These are phyloP conservation scores for Oscheius sp. DNA, from an alignment of 2,888 invertebrate genomes.

Conservation along the genomic window DNA sequence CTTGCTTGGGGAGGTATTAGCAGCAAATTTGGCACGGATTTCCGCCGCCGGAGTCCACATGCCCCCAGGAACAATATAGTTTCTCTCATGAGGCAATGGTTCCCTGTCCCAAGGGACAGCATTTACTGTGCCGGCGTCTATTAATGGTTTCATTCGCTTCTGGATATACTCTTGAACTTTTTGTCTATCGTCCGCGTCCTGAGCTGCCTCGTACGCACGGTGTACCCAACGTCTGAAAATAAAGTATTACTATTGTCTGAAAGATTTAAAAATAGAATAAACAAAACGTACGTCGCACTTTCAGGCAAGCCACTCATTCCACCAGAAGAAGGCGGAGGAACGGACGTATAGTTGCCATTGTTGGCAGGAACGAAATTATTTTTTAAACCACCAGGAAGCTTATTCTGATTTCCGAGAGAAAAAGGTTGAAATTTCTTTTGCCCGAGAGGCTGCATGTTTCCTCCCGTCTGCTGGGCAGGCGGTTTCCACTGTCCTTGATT, in stretches of 20 bases:
- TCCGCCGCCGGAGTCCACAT: constrained; percentile 62
- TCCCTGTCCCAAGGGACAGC: constrained; percentile 94
- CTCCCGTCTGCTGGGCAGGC: constrained; percentile 8
- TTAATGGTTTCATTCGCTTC: constrained; percentile 90
- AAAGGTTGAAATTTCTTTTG: constrained; percentile 37
- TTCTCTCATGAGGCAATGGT: constrained; percentile 82
- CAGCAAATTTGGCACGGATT: constrained; percentile 40
- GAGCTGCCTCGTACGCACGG: constrained; percentile 89
- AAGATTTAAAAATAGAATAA: not conserved
- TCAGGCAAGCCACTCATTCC: constrained; percentile 26
- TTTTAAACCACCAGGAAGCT: constrained; percentile 11
- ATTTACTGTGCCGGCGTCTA: constrained; percentile 87
- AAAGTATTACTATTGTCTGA: not conserved
- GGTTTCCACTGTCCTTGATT: constrained; percentile 4
- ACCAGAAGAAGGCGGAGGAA: constrained; percentile 16
- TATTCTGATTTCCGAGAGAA: constrained; percentile 10
- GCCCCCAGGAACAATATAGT: constrained; percentile 54
- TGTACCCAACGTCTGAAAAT: constrained; percentile 83
- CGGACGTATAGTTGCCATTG: not conserved
- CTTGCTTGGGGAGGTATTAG: constrained; percentile 28
- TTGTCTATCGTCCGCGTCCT: constrained; percentile 88
- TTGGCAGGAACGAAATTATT: constrained; percentile 20
- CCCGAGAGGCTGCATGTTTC: constrained; percentile 13
- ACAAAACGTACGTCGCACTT: constrained; percentile 25
- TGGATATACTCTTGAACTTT: constrained; percentile 93